Evolutionary conservation across 2,888 invertebrate genomes (phyloP).

Genomic region (Tenthredo notha): DNA sequence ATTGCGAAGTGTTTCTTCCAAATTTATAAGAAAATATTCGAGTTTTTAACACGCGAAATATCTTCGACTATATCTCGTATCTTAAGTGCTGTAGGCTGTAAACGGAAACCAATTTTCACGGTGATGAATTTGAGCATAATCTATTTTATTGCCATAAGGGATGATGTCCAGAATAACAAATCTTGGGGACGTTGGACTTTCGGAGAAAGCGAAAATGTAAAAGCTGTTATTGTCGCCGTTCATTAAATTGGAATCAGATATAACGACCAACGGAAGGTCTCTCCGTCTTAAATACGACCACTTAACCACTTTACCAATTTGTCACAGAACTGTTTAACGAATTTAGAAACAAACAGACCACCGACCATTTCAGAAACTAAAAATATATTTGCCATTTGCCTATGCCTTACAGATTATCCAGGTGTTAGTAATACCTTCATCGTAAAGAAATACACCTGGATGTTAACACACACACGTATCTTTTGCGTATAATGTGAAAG

Average conservation of each 20-base stretch:
- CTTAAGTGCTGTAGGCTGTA: not conserved
- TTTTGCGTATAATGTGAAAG: not conserved
- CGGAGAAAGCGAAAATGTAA: not conserved
- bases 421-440: not conserved
- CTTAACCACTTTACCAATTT: conserved; percentile 26
- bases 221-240: conserved; percentile 29
- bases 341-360: not conserved
- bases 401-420: not conserved
- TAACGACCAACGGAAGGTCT: not conserved
- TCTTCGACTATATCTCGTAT: not conserved
- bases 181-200: not conserved
- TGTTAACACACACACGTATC: not conserved
- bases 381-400: conserved; percentile 18
- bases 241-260: conserved; percentile 20
- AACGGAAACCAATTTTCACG: not conserved
- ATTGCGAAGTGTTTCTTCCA: conserved; percentile 18
- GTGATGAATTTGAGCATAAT: not conserved
- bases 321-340: not conserved
- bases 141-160: not conserved
- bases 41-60: conserved; percentile 14
- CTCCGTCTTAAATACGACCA: conserved; percentile 10
- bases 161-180: not conserved
- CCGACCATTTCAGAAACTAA: not conserved
- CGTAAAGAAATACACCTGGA: not conserved
- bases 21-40: not conserved